A percentile compares a stretch with the other conserved stretches of the same genome.
Conservation (phyloP, 2,888 invertebrate genomes). For the Cantharis rustica region DNA sequence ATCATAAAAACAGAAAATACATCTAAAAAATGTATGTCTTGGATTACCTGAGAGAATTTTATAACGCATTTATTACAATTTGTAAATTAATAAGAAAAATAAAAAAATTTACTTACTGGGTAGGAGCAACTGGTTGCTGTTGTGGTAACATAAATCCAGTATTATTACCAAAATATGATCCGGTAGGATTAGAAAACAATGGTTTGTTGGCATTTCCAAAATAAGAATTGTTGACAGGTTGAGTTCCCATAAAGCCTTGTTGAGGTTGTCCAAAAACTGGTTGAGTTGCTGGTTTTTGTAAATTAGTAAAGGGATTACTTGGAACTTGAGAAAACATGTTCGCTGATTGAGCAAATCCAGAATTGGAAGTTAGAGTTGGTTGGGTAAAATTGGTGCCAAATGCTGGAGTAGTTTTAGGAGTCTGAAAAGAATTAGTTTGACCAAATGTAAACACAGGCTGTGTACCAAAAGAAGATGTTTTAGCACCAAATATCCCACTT, state of each 20-base stretch:
- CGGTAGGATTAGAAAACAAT: conserved; percentile 52
- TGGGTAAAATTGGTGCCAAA: conserved; percentile 34
- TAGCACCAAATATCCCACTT: conserved; percentile 38
- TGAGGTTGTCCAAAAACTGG: conserved; percentile 52
- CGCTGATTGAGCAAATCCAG: conserved; percentile 52
- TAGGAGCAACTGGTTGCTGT: conserved; percentile 10
- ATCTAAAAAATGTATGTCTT: too few species aligned
- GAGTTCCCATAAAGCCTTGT: conserved; percentile 36
- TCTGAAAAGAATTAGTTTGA: conserved; percentile 37
- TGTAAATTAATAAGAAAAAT: too few species aligned
- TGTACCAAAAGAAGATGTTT: conserved; percentile 45
- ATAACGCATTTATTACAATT: too few species aligned
- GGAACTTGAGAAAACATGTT: conserved; percentile 14
- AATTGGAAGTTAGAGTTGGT: conserved; percentile 34
- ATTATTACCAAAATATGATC: conserved; percentile 7
- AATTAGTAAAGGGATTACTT: not conserved
- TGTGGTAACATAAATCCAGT: conserved; percentile 21
- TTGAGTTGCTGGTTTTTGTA: conserved; percentile 54
- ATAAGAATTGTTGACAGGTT: conserved; percentile 10
- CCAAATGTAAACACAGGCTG: conserved; percentile 53
- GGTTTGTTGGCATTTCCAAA: conserved; percentile 45
- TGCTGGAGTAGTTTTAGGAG: conserved; percentile 44
- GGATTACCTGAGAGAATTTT: too few species aligned
- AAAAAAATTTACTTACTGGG: conserved; percentile 1
- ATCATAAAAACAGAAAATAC: too few species aligned